Percentiles rank a stretch among this genome's conserved stretches.
Evolutionary conservation across 2,797 vertebrate genomes (phyloP).

Genomic region (Enteromius paludinosus): DNA sequence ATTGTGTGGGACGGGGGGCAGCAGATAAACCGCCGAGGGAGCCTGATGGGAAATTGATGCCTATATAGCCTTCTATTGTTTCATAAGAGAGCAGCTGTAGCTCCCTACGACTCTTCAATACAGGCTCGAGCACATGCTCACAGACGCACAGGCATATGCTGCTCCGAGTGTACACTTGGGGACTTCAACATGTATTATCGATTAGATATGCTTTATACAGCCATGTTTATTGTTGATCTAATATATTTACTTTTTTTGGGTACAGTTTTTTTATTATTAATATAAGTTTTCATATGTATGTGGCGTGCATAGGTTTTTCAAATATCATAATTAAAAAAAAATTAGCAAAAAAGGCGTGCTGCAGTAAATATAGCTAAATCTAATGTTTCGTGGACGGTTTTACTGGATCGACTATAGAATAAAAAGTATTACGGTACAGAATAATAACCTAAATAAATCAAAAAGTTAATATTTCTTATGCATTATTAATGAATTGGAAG

Average conservation of each 20-base stretch:
- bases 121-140: constrained; percentile 2
- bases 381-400: not conserved
- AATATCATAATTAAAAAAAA: not conserved
- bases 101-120: constrained; percentile 6
- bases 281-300: not conserved
- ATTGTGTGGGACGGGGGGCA: constrained; percentile 74
- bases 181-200: not conserved
- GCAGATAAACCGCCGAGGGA: constrained; percentile 70
- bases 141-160: not conserved
- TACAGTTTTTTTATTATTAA: not conserved
- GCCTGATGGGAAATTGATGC: constrained; percentile 58
- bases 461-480: not conserved
- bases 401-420: not conserved
- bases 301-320: not conserved
- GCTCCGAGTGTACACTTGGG: not conserved
- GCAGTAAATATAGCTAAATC: no score
- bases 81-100: constrained; percentile 40
- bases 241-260: not conserved
- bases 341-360: not conserved
- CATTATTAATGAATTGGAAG: not conserved
- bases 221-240: not conserved
- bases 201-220: not conserved
- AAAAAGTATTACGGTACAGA: not conserved
- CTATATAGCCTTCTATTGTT: constrained; percentile 32
- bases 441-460: not conserved